Evolutionary conservation across 2,888 invertebrate species (phyloP), one percentile per base, ranked within the genome.

Genomic region (Phragmatobia fuliginosa): DNA sequence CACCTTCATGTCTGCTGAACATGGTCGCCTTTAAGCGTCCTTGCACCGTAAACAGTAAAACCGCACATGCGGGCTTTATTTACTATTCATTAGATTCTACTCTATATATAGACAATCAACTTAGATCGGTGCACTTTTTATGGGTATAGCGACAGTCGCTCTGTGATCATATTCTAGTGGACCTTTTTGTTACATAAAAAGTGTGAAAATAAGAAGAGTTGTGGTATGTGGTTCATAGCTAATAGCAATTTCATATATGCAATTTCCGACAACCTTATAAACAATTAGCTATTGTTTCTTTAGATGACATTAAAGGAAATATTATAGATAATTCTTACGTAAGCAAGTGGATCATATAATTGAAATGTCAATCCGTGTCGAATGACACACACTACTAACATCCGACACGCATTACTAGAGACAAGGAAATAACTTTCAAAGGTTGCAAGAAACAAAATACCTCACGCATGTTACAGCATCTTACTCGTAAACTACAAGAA

Each of bases 81-180:
- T 90, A 86, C 85, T 91, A 92, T 92, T 92, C 91, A 92, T 92
- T 92, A 91, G 89, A 90, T 87, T 89, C 85, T 81, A 87, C 89
- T 90, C 87, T 90, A 89, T 88, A 89, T 88, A 92, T 88, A 92
- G 91, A 84, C 86, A 89, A 88, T 84, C 82, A 85, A 86, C 88
- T 89, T 84, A 83, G 82, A 84, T 84, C 79, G 83, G 75, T 81
- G 77, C 76, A 68, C 90, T 88, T 80, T 91, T 92, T 84, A 90
- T 85, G 88, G 90, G 31, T 75, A 79, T 80, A 85, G 66, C 78
- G 85, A 88, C 84, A 88, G 87, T 85, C 85, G 81, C 80, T 82
- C 83, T 71, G 79, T 74, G 77, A 84, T 80, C 81, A 85, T 73
- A 75, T 81, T 90, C 89, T 90, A 90, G 87, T 77, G 70, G 82